Conservation (phyloP, 2,113 vertebrate genomes). For the Amazona guildingii region DNA sequence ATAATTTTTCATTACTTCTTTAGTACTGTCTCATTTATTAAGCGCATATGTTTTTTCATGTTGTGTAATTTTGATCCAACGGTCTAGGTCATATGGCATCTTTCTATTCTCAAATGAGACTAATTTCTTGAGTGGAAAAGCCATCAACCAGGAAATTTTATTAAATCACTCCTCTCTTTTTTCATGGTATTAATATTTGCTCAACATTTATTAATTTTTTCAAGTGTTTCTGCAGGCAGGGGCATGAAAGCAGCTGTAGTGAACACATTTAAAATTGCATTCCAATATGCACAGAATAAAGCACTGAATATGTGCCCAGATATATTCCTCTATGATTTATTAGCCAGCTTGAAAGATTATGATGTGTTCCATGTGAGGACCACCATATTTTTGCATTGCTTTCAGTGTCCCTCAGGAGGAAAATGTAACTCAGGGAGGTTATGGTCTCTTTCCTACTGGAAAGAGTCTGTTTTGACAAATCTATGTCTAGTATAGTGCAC, state of each 20-base stretch:
- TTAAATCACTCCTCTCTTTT: not conserved
- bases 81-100: not conserved
- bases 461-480: not conserved
- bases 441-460: not conserved
- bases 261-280: not conserved
- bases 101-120: not conserved
- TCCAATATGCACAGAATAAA: not conserved
- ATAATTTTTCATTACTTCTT: not conserved
- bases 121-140: not conserved
- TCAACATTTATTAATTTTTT: not conserved
- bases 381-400: not conserved
- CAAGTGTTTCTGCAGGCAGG: not conserved
- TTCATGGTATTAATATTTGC: not conserved
- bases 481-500: not conserved
- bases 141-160: not conserved
- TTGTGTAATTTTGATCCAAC: not conserved
- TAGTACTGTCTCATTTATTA: not conserved
- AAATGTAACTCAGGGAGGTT: not conserved
- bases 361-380: not conserved
- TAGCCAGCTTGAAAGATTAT: not conserved
- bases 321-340: not conserved
- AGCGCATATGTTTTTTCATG: not conserved
- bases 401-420: not conserved
- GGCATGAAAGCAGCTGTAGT: not conserved
- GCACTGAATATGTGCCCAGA: not conserved